Evolutionary conservation across 2,888 invertebrate species (phyloP).

Genomic region (Yponomeuta sedellus): DNA sequence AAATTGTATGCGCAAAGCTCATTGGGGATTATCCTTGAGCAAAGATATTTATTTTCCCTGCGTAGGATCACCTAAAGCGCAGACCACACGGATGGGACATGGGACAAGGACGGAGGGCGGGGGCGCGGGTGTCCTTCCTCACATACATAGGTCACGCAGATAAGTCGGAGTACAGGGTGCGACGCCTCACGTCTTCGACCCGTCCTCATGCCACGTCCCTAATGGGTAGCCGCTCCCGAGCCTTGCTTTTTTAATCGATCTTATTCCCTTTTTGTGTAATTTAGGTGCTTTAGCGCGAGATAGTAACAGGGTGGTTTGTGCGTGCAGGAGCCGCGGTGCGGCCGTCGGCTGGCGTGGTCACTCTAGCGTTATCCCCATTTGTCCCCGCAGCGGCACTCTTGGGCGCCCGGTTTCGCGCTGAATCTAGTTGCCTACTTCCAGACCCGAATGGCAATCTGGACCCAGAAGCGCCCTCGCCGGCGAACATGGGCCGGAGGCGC

Average conservation of each 20-base stretch:
- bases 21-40: background rate
- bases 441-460: constrained; percentile 90
- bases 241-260: constrained; percentile 2
- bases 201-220: too few species aligned
- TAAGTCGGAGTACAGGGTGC: too few species aligned
- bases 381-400: constrained; percentile 85
- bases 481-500: constrained; percentile 93
- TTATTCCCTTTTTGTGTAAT: constrained; percentile 2
- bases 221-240: background rate
- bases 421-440: constrained; percentile 87
- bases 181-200: too few species aligned
- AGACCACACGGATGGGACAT: too few species aligned
- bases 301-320: constrained; percentile 69
- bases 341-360: constrained; percentile 77
- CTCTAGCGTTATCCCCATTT: constrained; percentile 78
- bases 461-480: constrained; percentile 86
- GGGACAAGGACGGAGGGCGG: too few species aligned
- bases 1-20: background rate
- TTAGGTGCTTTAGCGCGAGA: constrained; percentile 1
- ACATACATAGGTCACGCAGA: too few species aligned
- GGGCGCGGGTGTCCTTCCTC: too few species aligned
- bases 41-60: background rate
- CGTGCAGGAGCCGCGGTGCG: constrained; percentile 76
- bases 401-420: constrained; percentile 87
- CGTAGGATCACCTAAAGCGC: background rate